Evolutionary conservation across 2,888 invertebrate species (phyloP).

Genomic region (Polietes domitor): DNA sequence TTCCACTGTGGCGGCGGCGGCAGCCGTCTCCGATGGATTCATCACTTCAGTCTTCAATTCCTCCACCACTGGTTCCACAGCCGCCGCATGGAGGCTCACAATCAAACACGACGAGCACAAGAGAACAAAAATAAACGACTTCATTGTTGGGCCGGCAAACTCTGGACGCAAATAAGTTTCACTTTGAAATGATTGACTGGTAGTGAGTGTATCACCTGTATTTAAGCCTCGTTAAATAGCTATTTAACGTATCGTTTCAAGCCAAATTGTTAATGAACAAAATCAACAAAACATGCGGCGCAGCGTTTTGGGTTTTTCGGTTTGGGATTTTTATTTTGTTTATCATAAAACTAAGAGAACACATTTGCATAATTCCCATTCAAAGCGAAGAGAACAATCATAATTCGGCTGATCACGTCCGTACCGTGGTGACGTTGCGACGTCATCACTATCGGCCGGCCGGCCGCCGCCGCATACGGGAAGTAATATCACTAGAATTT

Average conservation of each 20-base stretch:
- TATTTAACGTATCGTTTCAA: slow-evolving; percentile 18
- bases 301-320: not conserved
- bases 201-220: not conserved
- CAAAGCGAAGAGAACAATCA: not conserved
- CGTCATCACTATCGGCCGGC: not conserved
- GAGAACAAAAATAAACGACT: slow-evolving; percentile 41
- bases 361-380: slow-evolving; percentile 54
- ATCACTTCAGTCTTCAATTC: slow-evolving; percentile 52
- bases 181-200: slow-evolving; percentile 16
- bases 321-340: slow-evolving; percentile 32
- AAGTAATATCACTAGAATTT: slow-evolving; percentile 49
- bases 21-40: slow-evolving; percentile 15
- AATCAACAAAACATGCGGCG: slow-evolving; percentile 30
- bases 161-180: not conserved
- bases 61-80: slow-evolving; percentile 52
- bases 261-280: slow-evolving; percentile 52
- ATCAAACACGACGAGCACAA: slow-evolving; percentile 48
- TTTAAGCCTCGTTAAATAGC: slow-evolving; percentile 24
- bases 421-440: not conserved
- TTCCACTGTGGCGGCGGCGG: slow-evolving; percentile 17
- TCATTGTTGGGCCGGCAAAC: slow-evolving; percentile 39
- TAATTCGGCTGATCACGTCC: not conserved
- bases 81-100: slow-evolving; percentile 51
- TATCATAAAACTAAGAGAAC: slow-evolving; percentile 40
- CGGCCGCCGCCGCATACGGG: slow-evolving; percentile 34